Conservation (phyloP, 1,140 invertebrate genomes). For the Eulimnadia texana region DNA sequence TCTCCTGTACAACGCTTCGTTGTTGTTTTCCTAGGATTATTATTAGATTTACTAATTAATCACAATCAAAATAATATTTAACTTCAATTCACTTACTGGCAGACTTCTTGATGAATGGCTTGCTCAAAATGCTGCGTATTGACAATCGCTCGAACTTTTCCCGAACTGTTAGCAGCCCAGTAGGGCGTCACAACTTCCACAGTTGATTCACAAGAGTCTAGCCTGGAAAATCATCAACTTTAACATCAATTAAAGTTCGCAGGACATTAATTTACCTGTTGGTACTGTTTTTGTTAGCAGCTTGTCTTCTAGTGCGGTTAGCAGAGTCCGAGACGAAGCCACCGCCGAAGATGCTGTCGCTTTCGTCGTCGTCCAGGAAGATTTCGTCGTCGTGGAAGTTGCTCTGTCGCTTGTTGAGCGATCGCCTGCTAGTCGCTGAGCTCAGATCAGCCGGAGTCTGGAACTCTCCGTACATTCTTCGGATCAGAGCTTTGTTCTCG, state of each 20-base stretch:
- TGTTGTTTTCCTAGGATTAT: slow-evolving; percentile 49
- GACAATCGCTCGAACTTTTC: slow-evolving; percentile 76
- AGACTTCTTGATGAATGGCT: slow-evolving; percentile 87
- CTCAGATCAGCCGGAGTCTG: slow-evolving; percentile 34
- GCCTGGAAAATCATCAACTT: slow-evolving; percentile 32
- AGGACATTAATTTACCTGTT: neutral
- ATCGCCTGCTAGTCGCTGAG: slow-evolving; percentile 11
- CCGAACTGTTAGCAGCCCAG: slow-evolving; percentile 81
- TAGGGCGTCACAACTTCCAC: slow-evolving; percentile 87
- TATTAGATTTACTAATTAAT: neutral
- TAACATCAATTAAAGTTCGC: no score
- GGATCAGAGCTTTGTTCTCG: slow-evolving; percentile 82
- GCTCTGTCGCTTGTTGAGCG: slow-evolving; percentile 1
- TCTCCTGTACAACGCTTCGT: slow-evolving; percentile 64
- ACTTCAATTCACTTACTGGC: slow-evolving; percentile 47
- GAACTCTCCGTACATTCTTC: slow-evolving; percentile 81
- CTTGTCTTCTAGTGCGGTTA: slow-evolving; percentile 11
- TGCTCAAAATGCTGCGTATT: slow-evolving; percentile 90
- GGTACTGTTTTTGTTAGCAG: neutral
- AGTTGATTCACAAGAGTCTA: slow-evolving; percentile 79
- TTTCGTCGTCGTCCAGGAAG: slow-evolving; percentile 5
- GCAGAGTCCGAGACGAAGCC: neutral
- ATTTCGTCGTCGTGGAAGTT: slow-evolving; percentile 7
- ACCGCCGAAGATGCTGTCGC: slow-evolving; percentile 11
- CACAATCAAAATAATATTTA: neutral